These are phyloP conservation scores for Tuta absoluta DNA, from an alignment of 2,888 invertebrate genomes.

Conservation along the genomic window DNA sequence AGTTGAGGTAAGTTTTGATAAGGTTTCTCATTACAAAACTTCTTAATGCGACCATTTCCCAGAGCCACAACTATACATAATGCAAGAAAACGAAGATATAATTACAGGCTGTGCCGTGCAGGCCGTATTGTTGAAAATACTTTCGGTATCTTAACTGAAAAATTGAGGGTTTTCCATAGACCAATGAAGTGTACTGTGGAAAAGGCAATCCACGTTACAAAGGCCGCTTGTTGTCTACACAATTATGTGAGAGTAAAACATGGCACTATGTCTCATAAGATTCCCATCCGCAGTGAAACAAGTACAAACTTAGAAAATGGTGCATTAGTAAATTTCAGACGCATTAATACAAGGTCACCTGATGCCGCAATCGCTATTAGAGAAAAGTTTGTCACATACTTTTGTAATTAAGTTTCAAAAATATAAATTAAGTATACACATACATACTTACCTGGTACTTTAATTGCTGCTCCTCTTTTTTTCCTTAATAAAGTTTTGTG, in stretches of 20 bases:
- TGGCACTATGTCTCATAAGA: not conserved
- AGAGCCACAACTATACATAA: constrained; percentile 20
- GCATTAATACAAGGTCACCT: not conserved
- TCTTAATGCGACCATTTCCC: constrained; percentile 29
- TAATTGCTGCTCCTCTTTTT: not conserved
- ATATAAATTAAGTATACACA: not conserved
- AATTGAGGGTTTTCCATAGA: constrained; percentile 30
- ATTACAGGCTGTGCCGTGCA: constrained; percentile 32
- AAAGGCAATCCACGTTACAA: constrained; percentile 28
- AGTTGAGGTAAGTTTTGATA: constrained; percentile 25
- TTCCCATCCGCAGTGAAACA: not conserved
- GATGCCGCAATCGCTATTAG: not conserved
- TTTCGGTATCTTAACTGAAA: constrained; percentile 32
- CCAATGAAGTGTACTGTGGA: constrained; percentile 30
- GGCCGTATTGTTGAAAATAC: constrained; percentile 33
- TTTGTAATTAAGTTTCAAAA: not conserved
- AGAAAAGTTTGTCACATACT: not conserved
- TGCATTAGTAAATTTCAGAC: not conserved
- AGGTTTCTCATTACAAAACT: constrained; percentile 23
- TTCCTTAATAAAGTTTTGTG: not conserved
- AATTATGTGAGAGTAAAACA: constrained; percentile 29
- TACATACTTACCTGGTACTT: not conserved
- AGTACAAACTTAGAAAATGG: not conserved
- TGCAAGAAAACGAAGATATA: constrained; percentile 31
- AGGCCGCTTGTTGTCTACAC: constrained; percentile 29